These are phyloP conservation scores for Microchrysa polita DNA, from an alignment of 2,888 invertebrate genomes.

Conservation along the genomic window DNA sequence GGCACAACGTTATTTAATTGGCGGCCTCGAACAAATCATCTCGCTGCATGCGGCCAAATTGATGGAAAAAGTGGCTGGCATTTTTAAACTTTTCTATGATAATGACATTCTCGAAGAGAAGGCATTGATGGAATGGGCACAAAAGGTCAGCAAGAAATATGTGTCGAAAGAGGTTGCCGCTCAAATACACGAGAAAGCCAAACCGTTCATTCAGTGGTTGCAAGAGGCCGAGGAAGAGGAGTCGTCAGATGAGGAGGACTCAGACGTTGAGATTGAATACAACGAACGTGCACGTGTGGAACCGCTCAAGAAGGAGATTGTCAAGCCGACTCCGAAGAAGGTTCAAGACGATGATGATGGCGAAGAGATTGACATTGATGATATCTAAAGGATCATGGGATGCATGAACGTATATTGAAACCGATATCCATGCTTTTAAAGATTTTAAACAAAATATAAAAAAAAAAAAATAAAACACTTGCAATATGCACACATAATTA, in stretches of 20 bases:
- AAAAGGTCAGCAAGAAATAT: constrained; percentile 94
- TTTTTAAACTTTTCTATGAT: constrained; percentile 94
- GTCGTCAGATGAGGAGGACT: constrained; percentile 79
- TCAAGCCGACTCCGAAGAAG: constrained; percentile 63
- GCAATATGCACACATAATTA: background rate
- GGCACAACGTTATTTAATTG: constrained; percentile 90
- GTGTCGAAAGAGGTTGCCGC: constrained; percentile 89
- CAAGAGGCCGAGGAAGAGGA: constrained; percentile 96
- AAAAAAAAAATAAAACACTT: constrained; percentile 22
- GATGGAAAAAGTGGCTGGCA: constrained; percentile 87
- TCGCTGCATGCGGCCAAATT: constrained; percentile 80
- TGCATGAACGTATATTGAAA: background rate
- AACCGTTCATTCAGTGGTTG: constrained; percentile 96
- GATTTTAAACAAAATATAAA: background rate
- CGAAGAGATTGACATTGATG: constrained; percentile 91
- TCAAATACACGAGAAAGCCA: constrained; percentile 91
- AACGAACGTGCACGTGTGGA: constrained; percentile 85
- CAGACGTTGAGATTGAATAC: constrained; percentile 82
- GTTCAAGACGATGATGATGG: constrained; percentile 76
- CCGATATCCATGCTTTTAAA: too few relatives aligned
- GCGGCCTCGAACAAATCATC: constrained; percentile 94
- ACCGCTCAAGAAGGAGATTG: constrained; percentile 71
- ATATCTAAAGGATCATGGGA: constrained; percentile 75
- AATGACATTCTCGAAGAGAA: constrained; percentile 94
- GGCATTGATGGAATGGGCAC: constrained; percentile 93